Conservation (phyloP, 2,888 invertebrate genomes). For the Trilocha varians region DNA sequence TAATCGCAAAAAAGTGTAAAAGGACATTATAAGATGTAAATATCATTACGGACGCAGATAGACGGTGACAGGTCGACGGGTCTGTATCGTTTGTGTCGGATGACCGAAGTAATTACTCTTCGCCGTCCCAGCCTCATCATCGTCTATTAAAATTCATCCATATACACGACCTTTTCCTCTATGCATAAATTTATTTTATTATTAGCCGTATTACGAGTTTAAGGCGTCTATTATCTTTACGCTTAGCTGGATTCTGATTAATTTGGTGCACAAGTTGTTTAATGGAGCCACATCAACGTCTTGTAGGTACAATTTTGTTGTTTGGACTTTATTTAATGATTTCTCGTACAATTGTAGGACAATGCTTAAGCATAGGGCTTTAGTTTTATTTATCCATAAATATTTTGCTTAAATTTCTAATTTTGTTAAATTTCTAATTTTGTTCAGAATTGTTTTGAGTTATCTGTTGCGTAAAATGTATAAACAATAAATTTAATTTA, state of each 20-base stretch:
- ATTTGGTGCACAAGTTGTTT: neutral
- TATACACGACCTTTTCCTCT: constrained; percentile 41
- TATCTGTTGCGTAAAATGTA: neutral
- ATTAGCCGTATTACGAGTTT: constrained; percentile 15
- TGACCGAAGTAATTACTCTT: constrained; percentile 43
- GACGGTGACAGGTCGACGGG: constrained; percentile 7
- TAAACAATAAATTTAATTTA: neutral
- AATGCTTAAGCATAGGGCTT: too few relatives aligned
- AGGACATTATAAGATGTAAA: constrained; percentile 23
- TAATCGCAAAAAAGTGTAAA: neutral
- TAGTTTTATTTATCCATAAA: neutral
- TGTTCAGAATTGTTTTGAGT: neutral
- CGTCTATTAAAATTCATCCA: constrained; percentile 57
- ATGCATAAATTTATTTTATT: constrained; percentile 44
- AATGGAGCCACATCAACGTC: neutral
- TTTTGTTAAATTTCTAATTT: neutral
- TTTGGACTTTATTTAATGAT: too few relatives aligned
- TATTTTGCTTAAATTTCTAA: neutral
- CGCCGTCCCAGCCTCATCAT: constrained; percentile 41
- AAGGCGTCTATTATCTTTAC: constrained; percentile 1
- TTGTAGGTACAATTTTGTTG: too few relatives aligned
- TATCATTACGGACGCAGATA: constrained; percentile 14
- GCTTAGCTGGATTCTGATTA: neutral
- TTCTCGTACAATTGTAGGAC: too few relatives aligned
- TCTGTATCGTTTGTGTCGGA: constrained; percentile 20